Evolutionary conservation across 2,888 invertebrate species (phyloP).

Genomic region (Tetheella fluctuosa): DNA sequence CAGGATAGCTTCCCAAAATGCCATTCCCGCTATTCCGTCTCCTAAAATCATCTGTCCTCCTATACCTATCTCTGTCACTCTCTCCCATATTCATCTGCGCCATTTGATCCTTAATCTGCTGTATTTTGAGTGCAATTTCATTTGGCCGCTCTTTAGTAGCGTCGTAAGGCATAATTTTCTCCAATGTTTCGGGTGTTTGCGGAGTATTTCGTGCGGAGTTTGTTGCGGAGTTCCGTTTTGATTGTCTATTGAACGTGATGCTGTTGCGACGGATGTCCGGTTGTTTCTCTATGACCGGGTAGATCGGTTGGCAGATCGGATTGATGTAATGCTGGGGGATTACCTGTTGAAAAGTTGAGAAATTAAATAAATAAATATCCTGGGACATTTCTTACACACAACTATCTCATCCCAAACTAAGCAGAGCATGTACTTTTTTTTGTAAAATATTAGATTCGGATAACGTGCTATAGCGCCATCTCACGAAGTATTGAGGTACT

Average conservation of each 20-base stretch:
- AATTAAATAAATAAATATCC: too few relatives aligned
- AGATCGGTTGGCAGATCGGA: conserved; percentile 58
- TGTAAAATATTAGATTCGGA: too few relatives aligned
- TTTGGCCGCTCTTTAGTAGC: conserved; percentile 24
- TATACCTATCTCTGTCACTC: conserved; percentile 23
- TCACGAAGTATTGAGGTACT: too few relatives aligned
- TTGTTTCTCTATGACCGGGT: conserved; percentile 49
- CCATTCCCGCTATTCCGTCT: conserved; percentile 62
- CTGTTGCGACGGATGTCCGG: conserved; percentile 30
- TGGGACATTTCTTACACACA: too few relatives aligned
- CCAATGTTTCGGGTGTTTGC: conserved; percentile 30
- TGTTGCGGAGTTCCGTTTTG: conserved; percentile 41
- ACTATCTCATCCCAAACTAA: too few relatives aligned
- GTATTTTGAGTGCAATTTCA: conserved; percentile 66
- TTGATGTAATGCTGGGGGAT: conserved; percentile 56
- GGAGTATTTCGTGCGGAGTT: conserved; percentile 51
- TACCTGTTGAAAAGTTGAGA: conserved; percentile 40
- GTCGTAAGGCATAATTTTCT: conserved; percentile 37
- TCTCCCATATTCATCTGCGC: conserved; percentile 50
- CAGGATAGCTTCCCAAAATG: conserved; percentile 63
- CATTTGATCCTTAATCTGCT: conserved; percentile 71
- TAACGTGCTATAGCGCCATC: too few relatives aligned
- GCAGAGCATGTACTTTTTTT: too few relatives aligned
- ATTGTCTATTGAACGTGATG: conserved; percentile 27
- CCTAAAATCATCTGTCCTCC: conserved; percentile 41